Conservation (phyloP, 2,888 invertebrate genomes). For the Leucophenga montana region DNA sequence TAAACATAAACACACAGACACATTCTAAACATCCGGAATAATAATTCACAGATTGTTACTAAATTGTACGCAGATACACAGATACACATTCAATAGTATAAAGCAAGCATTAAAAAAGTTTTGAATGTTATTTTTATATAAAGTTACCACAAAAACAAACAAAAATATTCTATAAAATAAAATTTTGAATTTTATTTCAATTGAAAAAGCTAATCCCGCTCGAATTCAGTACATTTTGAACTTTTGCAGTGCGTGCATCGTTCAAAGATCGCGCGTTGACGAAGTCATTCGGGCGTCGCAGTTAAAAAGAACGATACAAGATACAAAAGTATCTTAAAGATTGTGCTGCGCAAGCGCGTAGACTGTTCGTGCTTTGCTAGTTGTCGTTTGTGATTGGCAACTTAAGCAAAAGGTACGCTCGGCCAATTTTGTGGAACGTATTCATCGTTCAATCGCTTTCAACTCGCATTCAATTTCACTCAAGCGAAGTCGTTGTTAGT, state of each 20-base stretch:
- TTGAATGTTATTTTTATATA: conserved; percentile 21
- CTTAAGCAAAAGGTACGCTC: background rate
- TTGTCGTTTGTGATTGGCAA: conserved; percentile 9
- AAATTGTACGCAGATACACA: conserved; percentile 3
- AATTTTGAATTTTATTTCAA: background rate
- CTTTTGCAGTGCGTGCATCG: conserved; percentile 14
- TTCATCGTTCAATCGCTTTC: conserved; percentile 16
- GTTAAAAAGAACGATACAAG: no score
- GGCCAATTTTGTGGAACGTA: conserved; percentile 18
- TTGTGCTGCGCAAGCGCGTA: conserved; percentile 15
- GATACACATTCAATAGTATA: background rate
- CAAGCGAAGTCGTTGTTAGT: background rate
- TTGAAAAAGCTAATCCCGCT: conserved; percentile 53
- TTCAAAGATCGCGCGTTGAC: conserved; percentile 23
- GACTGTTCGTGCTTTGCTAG: conserved; percentile 12
- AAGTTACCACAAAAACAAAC: conserved; percentile 31
- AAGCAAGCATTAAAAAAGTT: conserved; percentile 8
- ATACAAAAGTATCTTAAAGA: background rate
- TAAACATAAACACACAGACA: conserved; percentile 1
- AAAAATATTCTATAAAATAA: background rate
- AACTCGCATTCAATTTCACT: conserved; percentile 24
- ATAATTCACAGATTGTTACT: conserved; percentile 16
- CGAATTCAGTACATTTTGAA: conserved; percentile 43
- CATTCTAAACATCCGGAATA: conserved; percentile 14
- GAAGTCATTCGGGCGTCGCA: background rate